Evolutionary conservation across 2,888 invertebrate species (phyloP).

Genomic region (Xanthia icteritia): DNA sequence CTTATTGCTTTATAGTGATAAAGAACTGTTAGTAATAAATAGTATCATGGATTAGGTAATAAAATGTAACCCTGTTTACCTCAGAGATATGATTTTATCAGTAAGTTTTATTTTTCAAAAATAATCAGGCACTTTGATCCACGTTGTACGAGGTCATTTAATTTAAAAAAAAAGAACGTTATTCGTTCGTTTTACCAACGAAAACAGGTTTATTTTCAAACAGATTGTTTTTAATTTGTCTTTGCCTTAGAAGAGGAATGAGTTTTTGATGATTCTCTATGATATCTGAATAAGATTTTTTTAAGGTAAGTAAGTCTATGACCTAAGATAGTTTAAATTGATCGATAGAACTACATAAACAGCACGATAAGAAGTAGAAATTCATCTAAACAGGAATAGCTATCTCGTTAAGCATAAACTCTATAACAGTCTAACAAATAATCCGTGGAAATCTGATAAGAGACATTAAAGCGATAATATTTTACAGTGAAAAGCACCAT

Average conservation of each 20-base stretch:
- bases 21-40: slow-evolving; percentile 30
- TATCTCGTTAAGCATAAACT: slow-evolving; percentile 59
- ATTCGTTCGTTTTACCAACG: slow-evolving; percentile 11
- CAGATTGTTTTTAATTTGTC: background rate
- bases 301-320: slow-evolving; percentile 52
- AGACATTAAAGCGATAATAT: slow-evolving; percentile 64
- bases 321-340: slow-evolving; percentile 66
- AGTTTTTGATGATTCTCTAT: slow-evolving; percentile 40
- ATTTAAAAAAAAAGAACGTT: slow-evolving; percentile 5
- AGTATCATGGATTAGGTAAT: slow-evolving; percentile 48
- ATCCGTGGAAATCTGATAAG: slow-evolving; percentile 50
- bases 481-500: slow-evolving; percentile 84
- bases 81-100: slow-evolving; percentile 79
- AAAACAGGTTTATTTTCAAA: slow-evolving; percentile 17
- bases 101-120: slow-evolving; percentile 65
- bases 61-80: slow-evolving; percentile 81
- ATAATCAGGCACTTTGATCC: slow-evolving; percentile 71
- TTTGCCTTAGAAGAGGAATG: slow-evolving; percentile 29
- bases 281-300: slow-evolving; percentile 43
- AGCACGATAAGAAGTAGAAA: slow-evolving; percentile 69
- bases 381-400: slow-evolving; percentile 68
- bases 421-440: slow-evolving; percentile 57
- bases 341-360: slow-evolving; percentile 70
- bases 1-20: slow-evolving; percentile 39
- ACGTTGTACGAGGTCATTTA: slow-evolving; percentile 48